These are phyloP conservation scores for Ophion ellenae DNA, from an alignment of 2,888 invertebrate species.

Conservation along the genomic window DNA sequence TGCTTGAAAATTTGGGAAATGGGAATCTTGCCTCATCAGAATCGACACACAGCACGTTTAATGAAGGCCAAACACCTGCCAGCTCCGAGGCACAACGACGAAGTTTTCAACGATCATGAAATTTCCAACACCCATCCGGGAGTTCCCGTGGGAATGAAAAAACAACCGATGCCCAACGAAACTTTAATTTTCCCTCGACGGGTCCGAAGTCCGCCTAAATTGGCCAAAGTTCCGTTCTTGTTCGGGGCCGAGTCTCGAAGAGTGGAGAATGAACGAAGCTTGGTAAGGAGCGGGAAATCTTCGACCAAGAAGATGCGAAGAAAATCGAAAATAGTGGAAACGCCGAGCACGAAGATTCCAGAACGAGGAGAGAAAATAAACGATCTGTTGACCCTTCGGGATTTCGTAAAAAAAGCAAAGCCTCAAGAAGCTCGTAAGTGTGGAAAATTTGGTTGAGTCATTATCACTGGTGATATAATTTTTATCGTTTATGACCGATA, in stretches of 20 bases:
- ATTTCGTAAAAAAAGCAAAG: slow-evolving; percentile 28
- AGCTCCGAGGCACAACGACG: slow-evolving; percentile 66
- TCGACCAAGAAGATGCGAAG: slow-evolving; percentile 26
- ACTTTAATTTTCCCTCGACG: slow-evolving; percentile 30
- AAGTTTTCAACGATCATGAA: slow-evolving; percentile 21
- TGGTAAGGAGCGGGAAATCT: slow-evolving; percentile 19
- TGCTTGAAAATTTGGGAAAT: neutral
- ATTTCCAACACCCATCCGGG: neutral
- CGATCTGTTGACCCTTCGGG: slow-evolving; percentile 33
- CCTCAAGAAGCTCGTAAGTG: slow-evolving; percentile 44
- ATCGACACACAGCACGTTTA: slow-evolving; percentile 62
- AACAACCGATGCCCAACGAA: slow-evolving; percentile 26
- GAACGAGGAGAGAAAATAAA: neutral
- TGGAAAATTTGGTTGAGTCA: neutral
- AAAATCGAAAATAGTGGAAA: slow-evolving; percentile 21
- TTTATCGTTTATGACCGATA: neutral
- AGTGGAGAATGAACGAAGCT: neutral
- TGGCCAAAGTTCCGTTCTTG: slow-evolving; percentile 63
- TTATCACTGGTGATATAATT: neutral
- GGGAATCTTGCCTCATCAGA: slow-evolving; percentile 53
- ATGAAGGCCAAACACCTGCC: slow-evolving; percentile 68
- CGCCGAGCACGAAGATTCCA: slow-evolving; percentile 18
- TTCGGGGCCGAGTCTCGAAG: slow-evolving; percentile 45
- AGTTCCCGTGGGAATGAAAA: slow-evolving; percentile 12
- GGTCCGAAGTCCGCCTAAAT: slow-evolving; percentile 57